Evolutionary conservation across 2,888 invertebrate species (phyloP).

Genomic region (Amaurobius ferox): DNA sequence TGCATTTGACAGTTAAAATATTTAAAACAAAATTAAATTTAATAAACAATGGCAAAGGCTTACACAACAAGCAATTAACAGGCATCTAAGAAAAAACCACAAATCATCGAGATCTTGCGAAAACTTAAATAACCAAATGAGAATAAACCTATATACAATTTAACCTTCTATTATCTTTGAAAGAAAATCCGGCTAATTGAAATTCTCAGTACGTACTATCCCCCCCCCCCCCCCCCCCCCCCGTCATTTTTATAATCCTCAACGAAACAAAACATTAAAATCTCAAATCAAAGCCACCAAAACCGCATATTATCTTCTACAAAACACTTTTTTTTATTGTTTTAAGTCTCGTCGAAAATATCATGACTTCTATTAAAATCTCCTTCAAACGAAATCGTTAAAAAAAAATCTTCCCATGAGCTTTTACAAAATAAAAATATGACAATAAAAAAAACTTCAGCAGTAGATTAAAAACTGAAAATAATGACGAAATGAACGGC

Average conservation of each 20-base stretch:
- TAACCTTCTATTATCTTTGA: no score
- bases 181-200: background rate
- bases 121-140: no score
- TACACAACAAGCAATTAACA: no score
- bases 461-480: background rate
- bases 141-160: no score
- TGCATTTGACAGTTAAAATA: no score
- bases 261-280: background rate
- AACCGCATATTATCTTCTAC: background rate
- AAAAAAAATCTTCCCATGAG: background rate
- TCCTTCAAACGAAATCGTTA: background rate
- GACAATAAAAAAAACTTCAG: background rate
- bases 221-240: background rate
- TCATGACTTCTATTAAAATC: background rate
- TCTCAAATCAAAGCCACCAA: background rate
- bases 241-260: background rate
- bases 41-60: no score
- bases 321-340: background rate
- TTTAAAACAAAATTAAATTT: no score
- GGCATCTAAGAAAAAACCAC: no score
- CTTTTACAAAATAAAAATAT: background rate
- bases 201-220: background rate
- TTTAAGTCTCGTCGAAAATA: background rate
- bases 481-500: background rate
- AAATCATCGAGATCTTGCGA: no score